Base-by-base conservation (phyloP, 1,140 invertebrate species). In the Danaus plexippus region DNA sequence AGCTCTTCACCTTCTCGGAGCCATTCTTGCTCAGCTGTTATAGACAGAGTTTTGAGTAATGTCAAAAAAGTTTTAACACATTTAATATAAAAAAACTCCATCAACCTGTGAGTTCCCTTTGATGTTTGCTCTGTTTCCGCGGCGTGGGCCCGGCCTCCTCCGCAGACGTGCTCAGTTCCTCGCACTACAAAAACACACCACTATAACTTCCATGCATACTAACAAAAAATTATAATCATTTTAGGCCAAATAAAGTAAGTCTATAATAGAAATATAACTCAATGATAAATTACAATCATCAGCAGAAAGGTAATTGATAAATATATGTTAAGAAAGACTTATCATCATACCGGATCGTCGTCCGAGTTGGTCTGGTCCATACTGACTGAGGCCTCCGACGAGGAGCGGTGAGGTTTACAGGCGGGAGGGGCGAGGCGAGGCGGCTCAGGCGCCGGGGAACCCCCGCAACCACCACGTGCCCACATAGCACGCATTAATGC, bases 401-500 rank as follows among this genome's bases (percentile, higher is more conserved):
- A 91, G 45, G 90, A 90, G 47, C 88, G 79, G 64, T 88, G 88
- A 49, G 87, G 87, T 51, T 82, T 80, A 67, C 80, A 79, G 46
- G 69, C 57, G 52, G 77, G 73, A 54, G 73, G 71, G 61, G 74
- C 86, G 73, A 69, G 66, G 10, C 73, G 87, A 69, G 66, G 86
- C 71, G 77, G 90, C 71, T 72, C 89, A 49, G 87, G 87, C 1
- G 88, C 89, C 63, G 75, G 90, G 65, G 87, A 84, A 73, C 73
- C 80, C 70, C 83, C 83, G 57, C 89, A 52, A 87, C 91, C 74
- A 90, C 92, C 82, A 47, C 93, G 91, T 6, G 93, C 93, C 96
- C 96, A 97, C 73, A 97, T 92, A 67, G 94, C 92, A 73, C 97
- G 96, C 47, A 95, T 95, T 43, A 98, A 77, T 7, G 95, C 94